Evolutionary conservation across 2,113 vertebrate genomes (phyloP), one percentile per base, ranked within the genome.

Genomic region (Donacobius atricapilla): DNA sequence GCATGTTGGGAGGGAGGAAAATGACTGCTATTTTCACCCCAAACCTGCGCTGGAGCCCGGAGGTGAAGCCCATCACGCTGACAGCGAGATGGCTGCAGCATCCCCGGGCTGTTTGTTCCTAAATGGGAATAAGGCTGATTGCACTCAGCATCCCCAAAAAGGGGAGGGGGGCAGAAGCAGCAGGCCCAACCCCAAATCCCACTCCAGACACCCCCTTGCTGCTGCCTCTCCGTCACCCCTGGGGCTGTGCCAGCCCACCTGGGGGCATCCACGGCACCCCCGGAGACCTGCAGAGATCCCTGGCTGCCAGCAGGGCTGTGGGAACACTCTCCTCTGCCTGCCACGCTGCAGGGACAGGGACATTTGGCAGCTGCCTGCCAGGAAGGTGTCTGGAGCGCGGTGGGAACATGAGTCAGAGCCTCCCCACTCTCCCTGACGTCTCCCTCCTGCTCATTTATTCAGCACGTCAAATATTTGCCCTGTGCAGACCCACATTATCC

Each of bases 361-460:
- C 84, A 56, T 80, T 93, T 78, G 90, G 84, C 93, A 94, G 90
- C 84, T 91, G 93, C 73, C 90, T 89, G 92, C 65, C n/a, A 48
- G 84, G 80, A 90, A 88, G 86, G 91, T 92, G 91, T 65, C 91
- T 83, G 93, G 68, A 94, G 91, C 2, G 33, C 89, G 65, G 82
- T 23, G 63, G 53, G 83, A 89, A 53, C 93, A 77, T 89, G 94
- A 94, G 87, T 90, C 96, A 96, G 54, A 93, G 93, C 96, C 96
- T 93, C 79, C 78, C 61, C 1, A 2, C 69, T 64, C 78, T 84
- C 66, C 89, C 91, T 90, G 92, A 93, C 44, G 20, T 89, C 73
- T 91, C 65, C 73, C 78, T 90, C 90, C 92, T 83, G 92, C 90
- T 95, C 96, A 30, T 95, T 96, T 95, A 89, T 89, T 91, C 93